Conservation (phyloP, 2,888 invertebrate genomes). For the Ophioninae sp. region DNA sequence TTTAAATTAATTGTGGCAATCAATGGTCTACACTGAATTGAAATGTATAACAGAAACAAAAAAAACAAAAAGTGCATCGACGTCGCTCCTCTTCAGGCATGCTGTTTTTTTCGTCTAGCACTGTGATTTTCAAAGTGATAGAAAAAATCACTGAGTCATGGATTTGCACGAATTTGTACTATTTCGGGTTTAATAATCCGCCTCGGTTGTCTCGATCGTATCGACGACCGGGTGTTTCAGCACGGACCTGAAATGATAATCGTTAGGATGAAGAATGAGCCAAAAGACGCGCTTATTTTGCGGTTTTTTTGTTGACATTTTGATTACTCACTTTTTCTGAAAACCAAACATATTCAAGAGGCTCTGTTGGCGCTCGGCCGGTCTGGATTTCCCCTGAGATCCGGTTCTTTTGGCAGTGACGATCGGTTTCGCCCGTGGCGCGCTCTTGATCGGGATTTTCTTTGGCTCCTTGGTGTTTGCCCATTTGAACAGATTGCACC, state of each 20-base stretch:
- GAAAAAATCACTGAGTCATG: slow-evolving; percentile 47
- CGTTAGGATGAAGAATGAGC: not conserved
- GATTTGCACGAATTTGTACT: slow-evolving; percentile 14
- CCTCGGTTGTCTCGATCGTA: not conserved
- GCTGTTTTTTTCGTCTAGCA: not conserved
- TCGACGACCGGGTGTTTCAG: slow-evolving; percentile 48
- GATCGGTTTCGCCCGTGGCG: slow-evolving; percentile 37
- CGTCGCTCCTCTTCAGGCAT: not conserved
- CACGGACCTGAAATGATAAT: slow-evolving; percentile 57
- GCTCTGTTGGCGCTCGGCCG: slow-evolving; percentile 83
- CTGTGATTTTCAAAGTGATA: slow-evolving; percentile 6
- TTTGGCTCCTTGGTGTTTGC: slow-evolving; percentile 60
- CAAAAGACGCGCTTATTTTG: not conserved
- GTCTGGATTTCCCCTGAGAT: slow-evolving; percentile 75
- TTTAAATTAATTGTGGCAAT: slow-evolving; percentile 18
- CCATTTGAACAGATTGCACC: slow-evolving; percentile 64
- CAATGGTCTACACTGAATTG: slow-evolving; percentile 52
- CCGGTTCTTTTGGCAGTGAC: slow-evolving; percentile 30
- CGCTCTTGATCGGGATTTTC: slow-evolving; percentile 22
- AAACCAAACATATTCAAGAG: slow-evolving; percentile 87
- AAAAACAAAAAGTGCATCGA: slow-evolving; percentile 4
- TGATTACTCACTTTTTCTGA: slow-evolving; percentile 83
- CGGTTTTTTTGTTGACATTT: not conserved
- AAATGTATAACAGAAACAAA: slow-evolving; percentile 25
- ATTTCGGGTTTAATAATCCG: not conserved